Percentiles rank a stretch among this genome's conserved stretches.
Conservation (phyloP, 2,888 invertebrate species). For the Diarsia rubi region DNA sequence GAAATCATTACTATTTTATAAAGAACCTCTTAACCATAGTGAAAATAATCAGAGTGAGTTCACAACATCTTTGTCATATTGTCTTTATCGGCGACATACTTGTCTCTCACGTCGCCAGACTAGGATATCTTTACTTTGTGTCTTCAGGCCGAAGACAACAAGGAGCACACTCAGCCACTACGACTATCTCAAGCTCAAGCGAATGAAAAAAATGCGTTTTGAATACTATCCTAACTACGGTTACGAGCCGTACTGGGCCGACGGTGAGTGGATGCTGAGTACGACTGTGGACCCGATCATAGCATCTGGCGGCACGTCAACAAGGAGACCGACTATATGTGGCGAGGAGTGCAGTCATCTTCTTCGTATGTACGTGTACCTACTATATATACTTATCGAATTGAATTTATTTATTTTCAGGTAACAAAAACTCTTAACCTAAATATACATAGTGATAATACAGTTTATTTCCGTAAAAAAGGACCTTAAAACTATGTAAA, state of each 20-base stretch:
- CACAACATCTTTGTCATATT: background rate
- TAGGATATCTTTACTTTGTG: background rate
- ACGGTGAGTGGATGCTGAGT: slow-evolving; percentile 17
- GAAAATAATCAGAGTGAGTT: background rate
- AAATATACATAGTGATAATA: too few relatives aligned
- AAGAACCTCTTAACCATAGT: background rate
- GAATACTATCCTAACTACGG: slow-evolving; percentile 41
- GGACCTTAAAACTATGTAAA: too few relatives aligned
- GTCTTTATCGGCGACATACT: background rate
- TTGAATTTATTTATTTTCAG: too few relatives aligned
- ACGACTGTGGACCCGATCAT: rapidly evolving
- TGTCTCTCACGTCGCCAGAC: background rate
- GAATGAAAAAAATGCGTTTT: rapidly evolving
- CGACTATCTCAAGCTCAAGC: rapidly evolving
- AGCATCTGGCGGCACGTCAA: background rate
- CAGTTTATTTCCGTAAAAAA: too few relatives aligned
- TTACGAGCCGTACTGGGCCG: slow-evolving; percentile 48
- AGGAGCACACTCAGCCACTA: background rate
- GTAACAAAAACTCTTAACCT: too few relatives aligned
- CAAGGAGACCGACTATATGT: slow-evolving; percentile 59
- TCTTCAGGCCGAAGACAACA: background rate
- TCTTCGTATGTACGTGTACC: slow-evolving; percentile 49
- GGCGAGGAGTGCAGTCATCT: slow-evolving; percentile 69
- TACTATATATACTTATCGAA: too few relatives aligned
- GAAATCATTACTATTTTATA: background rate